phyloP scores from a whole-genome alignment of 2,888 invertebrate genomes.

The Scaptomyza caliginosa region DNA sequence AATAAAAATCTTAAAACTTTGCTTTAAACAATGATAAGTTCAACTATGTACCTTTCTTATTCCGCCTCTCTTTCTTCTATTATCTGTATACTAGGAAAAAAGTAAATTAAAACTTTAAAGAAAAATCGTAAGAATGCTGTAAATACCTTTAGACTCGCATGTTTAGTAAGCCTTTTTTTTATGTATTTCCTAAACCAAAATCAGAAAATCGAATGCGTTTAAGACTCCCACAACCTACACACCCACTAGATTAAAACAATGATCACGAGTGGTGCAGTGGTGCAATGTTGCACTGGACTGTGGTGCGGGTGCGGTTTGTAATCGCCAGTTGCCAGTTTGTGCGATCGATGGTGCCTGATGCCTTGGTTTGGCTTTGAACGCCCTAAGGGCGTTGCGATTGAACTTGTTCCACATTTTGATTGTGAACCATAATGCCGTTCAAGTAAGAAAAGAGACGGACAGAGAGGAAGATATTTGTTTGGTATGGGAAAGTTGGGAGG shows the following conservation, averaged over 20 bases:
- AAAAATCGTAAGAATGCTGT: too few relatives aligned
- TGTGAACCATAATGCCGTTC: conserved; percentile 64
- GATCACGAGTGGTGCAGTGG: conserved; percentile 50
- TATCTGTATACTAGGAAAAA: too few relatives aligned
- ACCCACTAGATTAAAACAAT: conserved; percentile 62
- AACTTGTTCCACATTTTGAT: conserved; percentile 83
- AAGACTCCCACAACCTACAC: conserved; percentile 33
- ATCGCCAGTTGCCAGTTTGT: conserved; percentile 34
- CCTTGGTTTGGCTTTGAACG: conserved; percentile 38
- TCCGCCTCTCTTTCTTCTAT: too few relatives aligned
- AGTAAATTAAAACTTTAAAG: too few relatives aligned
- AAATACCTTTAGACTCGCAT: too few relatives aligned
- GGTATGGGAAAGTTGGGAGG: conserved; percentile 42
- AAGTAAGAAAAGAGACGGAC: not conserved
- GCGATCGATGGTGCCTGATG: conserved; percentile 67
- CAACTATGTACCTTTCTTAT: too few relatives aligned
- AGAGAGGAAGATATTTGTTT: not conserved
- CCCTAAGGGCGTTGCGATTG: conserved; percentile 73
- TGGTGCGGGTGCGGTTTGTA: conserved; percentile 45
- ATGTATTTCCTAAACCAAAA: not conserved
- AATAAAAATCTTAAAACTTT: too few relatives aligned
- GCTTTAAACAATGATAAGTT: not conserved
- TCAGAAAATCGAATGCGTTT: conserved; percentile 20
- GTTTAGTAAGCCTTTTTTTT: conserved; percentile 10
- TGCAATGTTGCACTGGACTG: conserved; percentile 14